phyloP scores from a whole-genome alignment of 2,113 vertebrate genomes.

The Meleagris gallopavo region DNA sequence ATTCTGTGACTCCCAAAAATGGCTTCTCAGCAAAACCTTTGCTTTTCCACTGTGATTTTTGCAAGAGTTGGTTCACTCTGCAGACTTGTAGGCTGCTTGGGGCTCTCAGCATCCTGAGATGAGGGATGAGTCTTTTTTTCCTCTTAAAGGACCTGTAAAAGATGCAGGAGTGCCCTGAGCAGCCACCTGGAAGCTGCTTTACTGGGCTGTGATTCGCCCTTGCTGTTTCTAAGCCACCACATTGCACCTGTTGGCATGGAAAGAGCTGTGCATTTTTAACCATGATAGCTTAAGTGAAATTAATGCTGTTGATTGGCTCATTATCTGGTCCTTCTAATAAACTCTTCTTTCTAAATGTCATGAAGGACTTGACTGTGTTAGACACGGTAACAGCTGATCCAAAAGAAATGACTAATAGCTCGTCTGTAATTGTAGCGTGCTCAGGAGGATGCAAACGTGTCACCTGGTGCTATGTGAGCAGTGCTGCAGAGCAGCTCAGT shows the following conservation, averaged over 20 bases:
- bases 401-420: not conserved
- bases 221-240: not conserved
- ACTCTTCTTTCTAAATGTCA: not conserved
- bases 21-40: not conserved
- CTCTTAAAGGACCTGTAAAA: not conserved
- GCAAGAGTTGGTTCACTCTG: not conserved
- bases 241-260: not conserved
- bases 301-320: not conserved
- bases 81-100: not conserved
- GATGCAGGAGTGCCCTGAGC: not conserved
- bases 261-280: not conserved
- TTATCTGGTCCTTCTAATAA: not conserved
- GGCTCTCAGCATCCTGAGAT: accelerated
- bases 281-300: not conserved
- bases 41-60: not conserved
- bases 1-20: not conserved
- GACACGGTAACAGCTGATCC: not conserved
- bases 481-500: conserved; percentile 45
- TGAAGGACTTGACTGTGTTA: not conserved
- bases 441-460: not conserved
- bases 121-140: not conserved
- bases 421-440: not conserved
- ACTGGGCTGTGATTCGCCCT: not conserved
- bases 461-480: conserved; percentile 31
- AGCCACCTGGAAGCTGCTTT: accelerated